These are phyloP conservation scores for Nephrotoma guestfalica DNA, from an alignment of 2,888 invertebrate species.

Conservation along the genomic window DNA sequence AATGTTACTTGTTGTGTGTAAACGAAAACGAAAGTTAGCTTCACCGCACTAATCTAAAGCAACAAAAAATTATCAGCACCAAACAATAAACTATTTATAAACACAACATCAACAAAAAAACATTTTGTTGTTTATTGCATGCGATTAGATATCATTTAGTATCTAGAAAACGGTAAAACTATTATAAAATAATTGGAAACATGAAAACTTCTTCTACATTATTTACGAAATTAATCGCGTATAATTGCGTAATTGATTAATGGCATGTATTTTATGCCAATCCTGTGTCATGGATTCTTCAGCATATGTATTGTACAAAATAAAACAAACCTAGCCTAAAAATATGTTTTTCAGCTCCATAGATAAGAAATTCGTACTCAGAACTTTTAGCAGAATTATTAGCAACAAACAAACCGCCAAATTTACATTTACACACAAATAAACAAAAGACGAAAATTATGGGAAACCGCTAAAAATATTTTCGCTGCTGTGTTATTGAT, in stretches of 20 bases:
- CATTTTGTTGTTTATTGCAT: background rate
- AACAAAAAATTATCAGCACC: background rate
- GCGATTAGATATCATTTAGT: background rate
- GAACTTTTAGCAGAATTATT: background rate
- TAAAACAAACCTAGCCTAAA: no score
- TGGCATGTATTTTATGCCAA: no score
- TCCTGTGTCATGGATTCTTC: no score
- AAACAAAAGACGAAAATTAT: background rate
- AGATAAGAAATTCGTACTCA: no score
- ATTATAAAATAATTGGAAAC: no score
- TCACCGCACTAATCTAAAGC: background rate
- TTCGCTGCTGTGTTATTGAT: background rate
- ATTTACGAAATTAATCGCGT: background rate
- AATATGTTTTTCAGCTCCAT: no score
- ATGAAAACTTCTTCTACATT: background rate
- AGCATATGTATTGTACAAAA: no score
- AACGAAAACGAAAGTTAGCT: background rate
- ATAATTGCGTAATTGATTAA: background rate
- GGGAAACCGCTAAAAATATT: background rate
- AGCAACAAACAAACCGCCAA: background rate
- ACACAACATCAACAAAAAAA: background rate
- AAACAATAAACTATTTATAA: background rate
- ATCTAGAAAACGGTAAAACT: background rate
- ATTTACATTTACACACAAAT: background rate
- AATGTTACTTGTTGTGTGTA: background rate